Evolutionary conservation across 2,797 vertebrate genomes (phyloP).

Genomic region (Eupleurogrammus muticus): DNA sequence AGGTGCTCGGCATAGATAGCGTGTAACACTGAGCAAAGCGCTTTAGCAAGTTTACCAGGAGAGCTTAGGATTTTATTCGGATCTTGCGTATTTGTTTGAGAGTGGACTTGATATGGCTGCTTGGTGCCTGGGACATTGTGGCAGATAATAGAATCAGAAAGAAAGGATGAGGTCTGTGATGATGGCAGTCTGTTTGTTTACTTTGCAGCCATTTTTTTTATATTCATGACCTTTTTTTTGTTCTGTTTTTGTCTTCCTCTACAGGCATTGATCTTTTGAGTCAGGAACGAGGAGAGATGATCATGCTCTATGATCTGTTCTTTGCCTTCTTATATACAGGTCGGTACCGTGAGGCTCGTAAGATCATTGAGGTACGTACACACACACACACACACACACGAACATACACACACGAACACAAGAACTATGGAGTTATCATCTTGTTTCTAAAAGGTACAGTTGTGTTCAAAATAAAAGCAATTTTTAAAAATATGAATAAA

Average conservation of each 20-base stretch:
- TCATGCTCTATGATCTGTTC: slow-evolving; percentile 93
- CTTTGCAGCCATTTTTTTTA: slow-evolving; percentile 28
- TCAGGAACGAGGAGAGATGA: slow-evolving; percentile 92
- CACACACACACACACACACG: slow-evolving; percentile 15
- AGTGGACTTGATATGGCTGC: slow-evolving; percentile 41
- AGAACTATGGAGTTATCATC: not conserved
- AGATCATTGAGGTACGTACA: slow-evolving; percentile 93
- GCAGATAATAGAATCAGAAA: slow-evolving; percentile 55
- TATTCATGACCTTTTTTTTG: slow-evolving; percentile 45
- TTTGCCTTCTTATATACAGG: slow-evolving; percentile 93
- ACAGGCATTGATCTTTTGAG: slow-evolving; percentile 92
- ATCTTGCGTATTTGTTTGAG: slow-evolving; percentile 37
- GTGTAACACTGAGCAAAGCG: slow-evolving; percentile 60
- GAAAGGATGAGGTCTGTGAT: slow-evolving; percentile 35
- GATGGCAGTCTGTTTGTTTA: slow-evolving; percentile 34
- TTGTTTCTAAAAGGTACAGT: no score
- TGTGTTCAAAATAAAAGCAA: no score
- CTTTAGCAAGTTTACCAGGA: slow-evolving; percentile 67
- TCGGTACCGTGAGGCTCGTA: slow-evolving; percentile 94
- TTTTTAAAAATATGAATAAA: no score
- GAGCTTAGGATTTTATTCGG: slow-evolving; percentile 63
- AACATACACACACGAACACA: not conserved
- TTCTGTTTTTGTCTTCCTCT: slow-evolving; percentile 36
- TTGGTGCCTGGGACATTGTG: slow-evolving; percentile 56
- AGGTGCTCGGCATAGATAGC: slow-evolving; percentile 73